Evolutionary conservation across 2,888 invertebrate genomes (phyloP), one percentile per base, ranked within the genome.

Genomic region (Epicampocera succincta): DNA sequence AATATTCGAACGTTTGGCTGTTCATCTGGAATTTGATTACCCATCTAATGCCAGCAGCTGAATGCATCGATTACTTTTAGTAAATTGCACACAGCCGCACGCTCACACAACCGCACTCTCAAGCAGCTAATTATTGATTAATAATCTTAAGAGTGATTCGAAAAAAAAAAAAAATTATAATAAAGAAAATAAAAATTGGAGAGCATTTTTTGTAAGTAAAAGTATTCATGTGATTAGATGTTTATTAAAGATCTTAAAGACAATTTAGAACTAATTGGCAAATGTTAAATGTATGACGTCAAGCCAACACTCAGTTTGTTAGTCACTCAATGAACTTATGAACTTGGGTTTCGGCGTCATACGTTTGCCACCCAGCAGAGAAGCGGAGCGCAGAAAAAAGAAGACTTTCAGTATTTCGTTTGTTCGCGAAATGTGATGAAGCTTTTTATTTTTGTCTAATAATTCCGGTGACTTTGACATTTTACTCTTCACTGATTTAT

Each of bases 1-100:
- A 75, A 75, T 66, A 58, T 66, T 66, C 17, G 8, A 33, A 29
- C 19, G 3, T 60, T 61, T 21, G 17, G 9, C 38, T 33, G 50
- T 60, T 44, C 15, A 44, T 73, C 19, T 63, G 0, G 4, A 33
- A 60, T 68, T 75, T 75, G 75, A 60, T 52, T 52, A 60, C 58
- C 25, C 13, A 11, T 73, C 46, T 21, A 38, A 38, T 54, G 73
- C 73, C 63, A 63, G 63, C n/a, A 61, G 13, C 9, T 15, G 9
- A 33, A 63, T 63, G 21, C 44, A 46, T 75, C 75, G 66, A 75
- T 75, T 68, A 60, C 75, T 75, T 44, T 52, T 29, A 42, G 11
- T 60, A 17, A 50, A 2, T 40, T 11, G 13, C 17, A 42, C 29
- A 61, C 25, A 46, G 11, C 25, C 44, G 25, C 29, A 25, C 17